Evolutionary conservation across 2,888 invertebrate genomes (phyloP), one percentile per base, ranked within the genome.

Genomic region (Neoascia interrupta): DNA sequence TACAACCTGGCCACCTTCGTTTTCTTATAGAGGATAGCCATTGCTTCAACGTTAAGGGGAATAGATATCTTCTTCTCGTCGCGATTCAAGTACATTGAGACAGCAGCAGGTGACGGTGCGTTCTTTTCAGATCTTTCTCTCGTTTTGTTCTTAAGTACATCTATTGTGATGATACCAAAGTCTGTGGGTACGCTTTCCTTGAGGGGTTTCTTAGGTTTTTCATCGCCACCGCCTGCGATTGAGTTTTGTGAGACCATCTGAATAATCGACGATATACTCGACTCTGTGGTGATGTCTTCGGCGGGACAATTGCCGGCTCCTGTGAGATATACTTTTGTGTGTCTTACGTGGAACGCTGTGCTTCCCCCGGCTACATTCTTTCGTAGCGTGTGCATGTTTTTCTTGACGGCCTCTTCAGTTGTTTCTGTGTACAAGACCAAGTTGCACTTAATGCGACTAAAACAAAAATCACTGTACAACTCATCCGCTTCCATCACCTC

Each of bases 311-410:
- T 83, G 0, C 86, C 86, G 10, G 82, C 83, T 82, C 92, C 93
- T 84, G 93, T 91, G 54, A 95, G 89, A 85, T 92, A 94, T 1
- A 93, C 90, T 72, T 92, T 91, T 34, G 92, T 92, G 18, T 92
- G 90, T 81, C 92, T 89, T 82, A 94, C 91, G 83, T 92, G 91
- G 85, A 95, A 95, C 58, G 93, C 93, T 26, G 93, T 91, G 86
- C 92, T 92, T 1, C 94, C 94, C 66, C 93, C 92, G 23, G 94
- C 92, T 82, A 94, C 91, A 90, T 92, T 92, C 90, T 94, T 94
- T 54, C 93, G 90, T 82, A 93, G 90, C 56, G 87, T 88, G 83
- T 92, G 91, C 85, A 94, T 91, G 58, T 92, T 91, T 82, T 92
- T 92, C 81, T 92, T 91, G 19, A 95, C 91, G 5, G 88, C 84